Evolutionary conservation across 2,888 invertebrate genomes (phyloP), one percentile per base, ranked within the genome.

Genomic region (Auanema sp.): DNA sequence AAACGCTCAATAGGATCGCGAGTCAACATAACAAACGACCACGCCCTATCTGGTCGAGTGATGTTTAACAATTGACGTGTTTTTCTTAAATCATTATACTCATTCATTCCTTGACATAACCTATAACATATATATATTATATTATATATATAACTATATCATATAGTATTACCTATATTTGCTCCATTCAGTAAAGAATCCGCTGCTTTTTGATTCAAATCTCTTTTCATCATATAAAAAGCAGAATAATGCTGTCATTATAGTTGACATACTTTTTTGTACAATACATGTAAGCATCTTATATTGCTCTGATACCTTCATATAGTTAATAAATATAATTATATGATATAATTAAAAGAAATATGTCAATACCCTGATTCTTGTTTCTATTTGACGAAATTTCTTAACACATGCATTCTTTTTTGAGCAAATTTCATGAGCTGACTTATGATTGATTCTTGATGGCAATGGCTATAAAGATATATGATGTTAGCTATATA

Each of bases 1-100:
- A 80, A 80, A 58, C 80, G 63, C 49, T 80, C 79, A 14, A 80
- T 65, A 10, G 80, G 80, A 47, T 80, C 79, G 5, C 79, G 63
- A 16, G 77, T 75, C 24, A 80, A 74, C 68, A 76, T 77, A 11
- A 71, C 55, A 23, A 68, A 65, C 42, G 66, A 65, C 73, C 72
- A 77, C 25, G 64, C 67, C 2, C 53, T 56, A 33, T 64, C 57
- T 25, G 18, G 24, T n/a, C 49, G 57, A 4, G 40, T 62, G 8
- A 70, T 50, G 18, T 66, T 66, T 51, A 58, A 64, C n/a, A 57
- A 58, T 54, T 66, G 65, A 41, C 64, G 53, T 2, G 66, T 58
- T 24, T 54, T 52, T 23, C 47, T 25, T 49, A 76, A 59, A 16
- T 62, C 44, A 16, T 60, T 61, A 51, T 59, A 71, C 21, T 72